Evolutionary conservation across 2,113 vertebrate species (phyloP), one percentile per base, ranked within the genome.

Genomic region (Struthio camelus): DNA sequence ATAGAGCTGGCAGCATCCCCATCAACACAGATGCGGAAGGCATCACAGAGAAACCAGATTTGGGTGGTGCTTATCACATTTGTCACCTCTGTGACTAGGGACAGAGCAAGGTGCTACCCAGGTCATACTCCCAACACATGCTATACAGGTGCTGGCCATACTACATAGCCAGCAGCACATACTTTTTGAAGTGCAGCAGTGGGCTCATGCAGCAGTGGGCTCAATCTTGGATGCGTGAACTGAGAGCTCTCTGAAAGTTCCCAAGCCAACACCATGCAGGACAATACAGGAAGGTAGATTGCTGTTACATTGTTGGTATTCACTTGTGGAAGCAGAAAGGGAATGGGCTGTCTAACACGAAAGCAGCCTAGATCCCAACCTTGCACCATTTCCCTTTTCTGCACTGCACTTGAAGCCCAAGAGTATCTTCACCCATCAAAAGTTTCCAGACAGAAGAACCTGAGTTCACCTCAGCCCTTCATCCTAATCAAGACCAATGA

Each of bases 191-290:
- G 27, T 4, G 40, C 66, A 64, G 70, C 2, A 0, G 13, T 42
- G 34, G 44, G 40, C 40, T 67, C 2, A 0, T 4, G 40, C 66
- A 64, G 70, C 2, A 0, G 13, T 42, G 34, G 44, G 40, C 40
- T 67, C 2, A 0, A 23, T 38, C 54, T 19, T 27, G 6, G 25
- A 58, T 2, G 7, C 27, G 36, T 66, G 30, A 80, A 62, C 46
- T 23, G 17, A 65, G 84, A 89, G 22, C 25, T 72, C 38, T 72
- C 53, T 11, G 2, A 50, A 44, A n/a, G 25, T 48, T 93, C 59
- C 42, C 73, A 65, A 72, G 48, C 58, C 56, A 85, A 11, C 58
- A 46, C 14, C 34, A 24, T 50, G 38, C 48, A n/a, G 76, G 82
- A 58, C 4, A 8, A 46, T 3, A 17, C 36, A 73, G 65, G 44